Evolutionary conservation across 37 sponge, comb jelly and placozoan species (phyloP).

Genomic region (Cliona cf. orientalis): DNA sequence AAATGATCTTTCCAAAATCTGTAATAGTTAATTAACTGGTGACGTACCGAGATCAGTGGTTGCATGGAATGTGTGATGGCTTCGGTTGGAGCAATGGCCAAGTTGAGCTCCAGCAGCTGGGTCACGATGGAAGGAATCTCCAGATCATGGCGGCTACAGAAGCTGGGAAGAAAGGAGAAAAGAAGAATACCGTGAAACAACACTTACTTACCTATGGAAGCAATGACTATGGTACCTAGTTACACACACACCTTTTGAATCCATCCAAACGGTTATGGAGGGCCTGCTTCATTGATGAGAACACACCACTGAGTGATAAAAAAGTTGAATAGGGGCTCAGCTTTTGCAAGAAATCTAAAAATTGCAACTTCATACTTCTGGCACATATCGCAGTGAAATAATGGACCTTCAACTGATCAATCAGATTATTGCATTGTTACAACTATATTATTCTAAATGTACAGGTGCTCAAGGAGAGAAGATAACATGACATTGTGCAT

Average conservation of each 20-base stretch:
- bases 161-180: not conserved
- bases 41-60: constrained; percentile 53
- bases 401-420: too few relatives aligned
- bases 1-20: too few relatives aligned
- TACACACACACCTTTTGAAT: not conserved
- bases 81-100: constrained; percentile 27
- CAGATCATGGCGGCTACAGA: constrained; percentile 3
- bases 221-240: not conserved
- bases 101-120: constrained; percentile 18
- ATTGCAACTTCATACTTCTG: too few relatives aligned
- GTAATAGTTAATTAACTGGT: not conserved
- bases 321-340: not conserved
- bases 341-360: too few relatives aligned
- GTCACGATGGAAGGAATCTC: constrained; percentile 9
- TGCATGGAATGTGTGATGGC: constrained; percentile 22
- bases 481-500: too few relatives aligned
- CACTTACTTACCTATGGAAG: not conserved
- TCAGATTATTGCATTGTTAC: too few relatives aligned
- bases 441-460: too few relatives aligned
- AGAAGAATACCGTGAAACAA: too few relatives aligned
- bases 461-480: too few relatives aligned
- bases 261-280: not conserved
- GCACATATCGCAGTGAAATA: not conserved
- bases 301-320: not conserved
- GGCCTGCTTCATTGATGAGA: constrained; percentile 14